Conservation (phyloP, 1,140 invertebrate species). For the Drosophila sechellia region DNA sequence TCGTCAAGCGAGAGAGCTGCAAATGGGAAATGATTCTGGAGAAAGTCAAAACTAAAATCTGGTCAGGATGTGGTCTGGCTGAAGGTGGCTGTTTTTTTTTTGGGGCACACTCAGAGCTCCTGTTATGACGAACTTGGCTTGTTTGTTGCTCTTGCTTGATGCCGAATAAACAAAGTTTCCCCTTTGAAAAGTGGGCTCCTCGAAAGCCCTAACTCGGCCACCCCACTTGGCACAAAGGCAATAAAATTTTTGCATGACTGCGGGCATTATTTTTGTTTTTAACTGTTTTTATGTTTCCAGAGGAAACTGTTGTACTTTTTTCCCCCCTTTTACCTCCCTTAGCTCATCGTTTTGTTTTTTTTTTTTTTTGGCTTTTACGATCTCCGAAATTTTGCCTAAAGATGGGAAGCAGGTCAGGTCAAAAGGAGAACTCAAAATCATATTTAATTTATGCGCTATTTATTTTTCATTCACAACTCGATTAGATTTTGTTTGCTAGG, state of each 20-base stretch:
- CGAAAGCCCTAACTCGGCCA: slow-evolving; percentile 44
- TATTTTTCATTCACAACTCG: slow-evolving; percentile 57
- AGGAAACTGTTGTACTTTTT: slow-evolving; percentile 31
- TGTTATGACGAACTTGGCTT: slow-evolving; percentile 64
- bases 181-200: slow-evolving; percentile 37
- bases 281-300: slow-evolving; percentile 47
- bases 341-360: slow-evolving; percentile 11
- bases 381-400: background rate
- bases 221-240: slow-evolving; percentile 39
- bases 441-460: slow-evolving; percentile 58
- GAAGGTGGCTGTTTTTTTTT: slow-evolving; percentile 12
- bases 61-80: slow-evolving; percentile 34
- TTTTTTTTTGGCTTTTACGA: slow-evolving; percentile 24
- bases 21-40: slow-evolving; percentile 27
- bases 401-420: slow-evolving; percentile 13
- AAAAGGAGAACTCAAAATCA: slow-evolving; percentile 30
- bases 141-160: slow-evolving; percentile 45
- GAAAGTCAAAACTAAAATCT: slow-evolving; percentile 27
- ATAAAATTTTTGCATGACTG: slow-evolving; percentile 74
- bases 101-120: slow-evolving; percentile 24
- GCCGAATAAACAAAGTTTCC: slow-evolving; percentile 60
- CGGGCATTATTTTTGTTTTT: slow-evolving; percentile 70
- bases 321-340: background rate
- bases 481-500: slow-evolving; percentile 21
- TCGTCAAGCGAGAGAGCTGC: slow-evolving; percentile 20